These are phyloP conservation scores for Cephus runcator DNA, from an alignment of 2,888 invertebrate species.

Conservation along the genomic window DNA sequence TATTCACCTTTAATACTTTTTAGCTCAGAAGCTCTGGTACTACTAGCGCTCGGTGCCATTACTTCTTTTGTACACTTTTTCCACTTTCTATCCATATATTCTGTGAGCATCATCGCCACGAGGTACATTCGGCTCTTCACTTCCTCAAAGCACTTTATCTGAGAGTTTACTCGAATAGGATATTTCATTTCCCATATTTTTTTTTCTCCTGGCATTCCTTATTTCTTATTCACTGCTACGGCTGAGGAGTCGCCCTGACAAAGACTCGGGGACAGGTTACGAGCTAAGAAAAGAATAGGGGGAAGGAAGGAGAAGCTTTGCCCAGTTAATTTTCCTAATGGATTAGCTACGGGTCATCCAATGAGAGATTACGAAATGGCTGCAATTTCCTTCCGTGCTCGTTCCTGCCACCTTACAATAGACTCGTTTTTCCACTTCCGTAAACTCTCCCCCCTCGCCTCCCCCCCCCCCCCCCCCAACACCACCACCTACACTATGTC, in stretches of 20 bases:
- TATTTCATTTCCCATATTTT: not conserved
- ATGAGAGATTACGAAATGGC: slow-evolving; percentile 33
- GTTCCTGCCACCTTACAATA: not conserved
- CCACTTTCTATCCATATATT: no score
- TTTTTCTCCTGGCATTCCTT: not conserved
- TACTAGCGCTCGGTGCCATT: no score
- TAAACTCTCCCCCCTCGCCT: no score
- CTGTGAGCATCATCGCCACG: no score
- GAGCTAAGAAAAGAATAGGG: slow-evolving; percentile 17
- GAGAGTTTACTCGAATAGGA: no score
- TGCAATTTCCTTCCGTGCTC: slow-evolving; percentile 25
- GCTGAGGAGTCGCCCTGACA: slow-evolving; percentile 16
- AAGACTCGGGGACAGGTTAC: slow-evolving; percentile 27
- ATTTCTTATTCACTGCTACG: slow-evolving; percentile 1
- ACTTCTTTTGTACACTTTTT: no score
- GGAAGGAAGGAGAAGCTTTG: slow-evolving; percentile 7
- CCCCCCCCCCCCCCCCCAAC: no score
- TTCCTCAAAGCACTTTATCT: no score
- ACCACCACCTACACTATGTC: not conserved
- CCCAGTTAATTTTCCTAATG: slow-evolving; percentile 52
- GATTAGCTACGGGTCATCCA: slow-evolving; percentile 40
- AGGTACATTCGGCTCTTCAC: no score
- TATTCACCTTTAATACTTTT: not conserved
- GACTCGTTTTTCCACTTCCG: no score
- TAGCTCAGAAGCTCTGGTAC: no score